phyloP scores from a whole-genome alignment of 2,797 vertebrate species.

The Neosilurus hyrtlii region DNA sequence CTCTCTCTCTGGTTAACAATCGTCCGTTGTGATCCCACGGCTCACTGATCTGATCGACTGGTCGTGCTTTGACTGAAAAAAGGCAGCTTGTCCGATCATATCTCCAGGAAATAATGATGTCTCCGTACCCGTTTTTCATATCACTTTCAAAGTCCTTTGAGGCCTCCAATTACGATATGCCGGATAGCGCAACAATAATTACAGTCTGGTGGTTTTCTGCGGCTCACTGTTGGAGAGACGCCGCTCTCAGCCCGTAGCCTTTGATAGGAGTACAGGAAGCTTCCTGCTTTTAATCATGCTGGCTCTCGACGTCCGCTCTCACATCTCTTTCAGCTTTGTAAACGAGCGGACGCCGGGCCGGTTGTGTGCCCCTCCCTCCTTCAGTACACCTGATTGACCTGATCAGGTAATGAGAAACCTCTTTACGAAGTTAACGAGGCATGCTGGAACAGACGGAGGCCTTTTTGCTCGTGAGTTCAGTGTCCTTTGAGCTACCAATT shows the following conservation, averaged over 20 bases:
- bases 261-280: conserved; percentile 1
- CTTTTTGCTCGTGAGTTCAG: not conserved
- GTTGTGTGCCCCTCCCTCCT: not conserved
- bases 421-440: conserved; percentile 17
- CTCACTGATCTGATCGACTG: conserved; percentile 29
- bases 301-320: not conserved
- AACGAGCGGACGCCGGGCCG: not conserved
- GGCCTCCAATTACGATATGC: conserved; percentile 49
- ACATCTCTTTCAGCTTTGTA: not conserved
- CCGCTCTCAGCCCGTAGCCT: not conserved
- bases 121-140: conserved; percentile 22
- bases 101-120: conserved; percentile 54
- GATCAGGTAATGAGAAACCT: not conserved
- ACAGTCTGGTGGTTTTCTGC: conserved; percentile 20
- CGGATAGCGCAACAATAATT: conserved; percentile 35
- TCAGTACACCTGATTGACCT: conserved; percentile 9
- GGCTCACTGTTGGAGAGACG: conserved; percentile 29
- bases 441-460: not conserved
- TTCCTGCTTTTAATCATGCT: conserved; percentile 29
- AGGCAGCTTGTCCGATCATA: conserved; percentile 41
- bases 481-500: conserved; percentile 1
- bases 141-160: conserved; percentile 42
- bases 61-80: conserved; percentile 24
- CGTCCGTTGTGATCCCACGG: conserved; percentile 10
- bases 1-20: not conserved